Evolutionary conservation across 2,888 invertebrate species (phyloP).

Genomic region (Brachynemurus nebulosus): DNA sequence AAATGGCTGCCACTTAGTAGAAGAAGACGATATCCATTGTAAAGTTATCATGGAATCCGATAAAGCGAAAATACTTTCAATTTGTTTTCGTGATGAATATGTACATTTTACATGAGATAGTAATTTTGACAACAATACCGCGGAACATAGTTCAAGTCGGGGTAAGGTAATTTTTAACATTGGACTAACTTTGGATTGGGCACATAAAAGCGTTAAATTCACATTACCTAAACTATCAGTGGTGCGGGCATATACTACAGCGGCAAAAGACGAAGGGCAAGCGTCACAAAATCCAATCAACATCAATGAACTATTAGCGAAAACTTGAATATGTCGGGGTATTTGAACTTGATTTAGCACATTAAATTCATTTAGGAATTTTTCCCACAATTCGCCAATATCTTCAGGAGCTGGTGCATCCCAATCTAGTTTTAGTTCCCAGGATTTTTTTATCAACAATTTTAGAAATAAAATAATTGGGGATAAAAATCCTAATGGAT

Average conservation of each 20-base stretch:
- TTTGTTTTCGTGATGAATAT: too few species aligned
- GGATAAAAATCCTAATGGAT: too few species aligned
- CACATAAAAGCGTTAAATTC: not conserved
- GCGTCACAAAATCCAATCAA: conserved; percentile 5
- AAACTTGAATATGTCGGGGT: not conserved
- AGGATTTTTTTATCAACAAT: too few species aligned
- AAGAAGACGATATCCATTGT: not conserved
- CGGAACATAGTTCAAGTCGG: conserved; percentile 1
- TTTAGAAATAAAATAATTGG: too few species aligned
- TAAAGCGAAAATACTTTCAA: not conserved
- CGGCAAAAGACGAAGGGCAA: too few species aligned
- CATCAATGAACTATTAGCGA: not conserved
- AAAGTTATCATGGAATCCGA: conserved; percentile 2
- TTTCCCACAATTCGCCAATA: too few species aligned
- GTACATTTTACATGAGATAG: too few species aligned
- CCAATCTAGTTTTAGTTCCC: too few species aligned
- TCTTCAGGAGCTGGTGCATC: too few species aligned
- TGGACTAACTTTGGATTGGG: not conserved
- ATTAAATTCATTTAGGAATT: too few species aligned
- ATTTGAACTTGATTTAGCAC: conserved; percentile 4
- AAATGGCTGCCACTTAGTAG: not conserved
- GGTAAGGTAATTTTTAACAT: not conserved
- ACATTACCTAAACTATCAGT: not conserved
- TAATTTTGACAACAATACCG: conserved; percentile 1
- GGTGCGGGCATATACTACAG: not conserved